Evolutionary conservation across 2,797 vertebrate genomes (phyloP).

Genomic region (Phoeniculus purpureus): DNA sequence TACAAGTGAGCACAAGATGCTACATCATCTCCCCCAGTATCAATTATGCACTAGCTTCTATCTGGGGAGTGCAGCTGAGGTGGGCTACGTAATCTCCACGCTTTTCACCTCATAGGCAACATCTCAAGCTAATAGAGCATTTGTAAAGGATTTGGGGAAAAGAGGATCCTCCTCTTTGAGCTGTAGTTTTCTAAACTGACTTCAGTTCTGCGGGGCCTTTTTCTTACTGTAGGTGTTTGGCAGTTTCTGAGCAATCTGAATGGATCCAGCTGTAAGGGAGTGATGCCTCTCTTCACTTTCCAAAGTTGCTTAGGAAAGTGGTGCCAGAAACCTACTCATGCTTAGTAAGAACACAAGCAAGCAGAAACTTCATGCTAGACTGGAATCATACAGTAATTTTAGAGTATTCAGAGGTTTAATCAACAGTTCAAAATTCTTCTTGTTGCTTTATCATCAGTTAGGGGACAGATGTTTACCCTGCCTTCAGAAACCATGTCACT

Average conservation of each 20-base stretch:
- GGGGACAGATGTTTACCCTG: background rate
- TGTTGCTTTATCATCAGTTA: background rate
- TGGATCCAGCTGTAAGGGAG: background rate
- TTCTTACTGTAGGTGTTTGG: background rate
- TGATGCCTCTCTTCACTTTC: accelerated
- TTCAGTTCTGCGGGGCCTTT: background rate
- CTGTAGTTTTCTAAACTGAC: background rate
- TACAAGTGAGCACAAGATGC: background rate
- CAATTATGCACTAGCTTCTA: background rate
- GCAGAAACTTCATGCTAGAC: background rate
- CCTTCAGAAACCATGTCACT: background rate
- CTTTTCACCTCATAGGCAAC: background rate
- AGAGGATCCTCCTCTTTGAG: background rate
- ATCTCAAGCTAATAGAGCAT: background rate
- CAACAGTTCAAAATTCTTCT: background rate
- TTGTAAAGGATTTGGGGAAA: background rate
- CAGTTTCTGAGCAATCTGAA: background rate
- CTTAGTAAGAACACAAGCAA: background rate
- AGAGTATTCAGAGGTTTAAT: background rate
- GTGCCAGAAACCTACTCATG: background rate
- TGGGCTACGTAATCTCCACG: background rate
- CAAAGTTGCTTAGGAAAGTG: background rate
- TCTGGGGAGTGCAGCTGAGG: background rate
- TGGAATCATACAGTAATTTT: background rate
- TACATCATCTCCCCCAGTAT: background rate